Conservation (phyloP, 2,888 invertebrate species). For the Eristalis pertinax region DNA sequence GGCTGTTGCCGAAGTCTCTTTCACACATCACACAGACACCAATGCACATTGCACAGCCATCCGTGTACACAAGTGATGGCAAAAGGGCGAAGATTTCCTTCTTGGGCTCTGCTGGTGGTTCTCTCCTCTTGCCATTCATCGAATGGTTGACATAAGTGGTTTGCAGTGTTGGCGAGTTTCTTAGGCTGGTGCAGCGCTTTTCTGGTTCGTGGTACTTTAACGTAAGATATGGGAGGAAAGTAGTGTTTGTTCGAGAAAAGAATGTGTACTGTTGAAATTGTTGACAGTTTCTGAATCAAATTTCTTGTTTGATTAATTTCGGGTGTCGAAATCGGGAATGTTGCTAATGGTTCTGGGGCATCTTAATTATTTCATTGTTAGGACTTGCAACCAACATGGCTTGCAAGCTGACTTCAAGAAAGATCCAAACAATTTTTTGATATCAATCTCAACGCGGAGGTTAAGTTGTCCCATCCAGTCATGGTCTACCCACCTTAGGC, state of each 20-base stretch:
- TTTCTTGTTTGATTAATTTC: too few species aligned
- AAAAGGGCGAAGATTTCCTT: conserved; percentile 31
- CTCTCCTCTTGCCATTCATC: conserved; percentile 5
- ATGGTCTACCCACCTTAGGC: too few species aligned
- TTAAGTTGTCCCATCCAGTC: too few species aligned
- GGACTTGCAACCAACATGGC: too few species aligned
- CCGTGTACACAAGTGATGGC: not conserved
- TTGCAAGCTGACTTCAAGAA: too few species aligned
- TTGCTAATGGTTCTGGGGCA: too few species aligned
- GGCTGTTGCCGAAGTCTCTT: conserved; percentile 34
- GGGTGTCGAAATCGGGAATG: too few species aligned
- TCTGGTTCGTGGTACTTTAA: not conserved
- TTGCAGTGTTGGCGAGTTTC: conserved; percentile 29
- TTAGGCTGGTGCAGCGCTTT: not conserved
- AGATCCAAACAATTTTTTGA: too few species aligned
- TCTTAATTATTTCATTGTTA: too few species aligned
- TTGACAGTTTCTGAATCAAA: too few species aligned
- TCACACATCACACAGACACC: conserved; percentile 27
- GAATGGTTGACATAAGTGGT: conserved; percentile 50
- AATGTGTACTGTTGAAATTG: too few species aligned
- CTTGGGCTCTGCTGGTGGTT: conserved; percentile 11
- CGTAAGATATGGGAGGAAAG: not conserved
- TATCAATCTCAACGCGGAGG: too few species aligned
- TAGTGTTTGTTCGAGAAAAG: not conserved
- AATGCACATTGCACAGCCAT: not conserved